Evolutionary conservation across 2,888 invertebrate species (phyloP).

Genomic region (Cheilosia pagana): DNA sequence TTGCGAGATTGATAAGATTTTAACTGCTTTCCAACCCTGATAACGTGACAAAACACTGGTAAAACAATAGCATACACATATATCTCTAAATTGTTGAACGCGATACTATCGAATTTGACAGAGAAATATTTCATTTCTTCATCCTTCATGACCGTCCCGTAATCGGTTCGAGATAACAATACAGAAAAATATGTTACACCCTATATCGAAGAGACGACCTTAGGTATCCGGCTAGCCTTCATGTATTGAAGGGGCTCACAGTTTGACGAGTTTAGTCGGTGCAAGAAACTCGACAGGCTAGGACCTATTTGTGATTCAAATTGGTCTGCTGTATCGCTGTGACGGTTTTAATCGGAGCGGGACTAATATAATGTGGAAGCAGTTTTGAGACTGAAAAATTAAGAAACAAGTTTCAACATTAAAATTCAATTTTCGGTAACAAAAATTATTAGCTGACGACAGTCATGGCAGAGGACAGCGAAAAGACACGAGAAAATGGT

Average conservation of each 20-base stretch:
- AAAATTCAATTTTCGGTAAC: conserved; percentile 4
- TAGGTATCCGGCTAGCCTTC: conserved; percentile 17
- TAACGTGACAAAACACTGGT: conserved; percentile 25
- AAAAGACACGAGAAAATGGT: conserved; percentile 52
- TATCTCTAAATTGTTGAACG: conserved; percentile 19
- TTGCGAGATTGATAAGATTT: conserved; percentile 59
- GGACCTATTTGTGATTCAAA: conserved; percentile 24
- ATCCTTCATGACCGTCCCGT: conserved; percentile 13
- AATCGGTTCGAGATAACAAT: conserved; percentile 61
- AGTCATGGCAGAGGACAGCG: conserved; percentile 48
- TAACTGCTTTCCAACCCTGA: conserved; percentile 41
- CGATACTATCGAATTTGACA: conserved; percentile 21
- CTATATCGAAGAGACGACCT: conserved; percentile 23
- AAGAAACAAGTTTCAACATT: conserved; percentile 10
- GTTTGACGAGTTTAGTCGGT: conserved; percentile 52
- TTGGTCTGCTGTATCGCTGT: background rate
- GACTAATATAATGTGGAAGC: conserved; percentile 34
- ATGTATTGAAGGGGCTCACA: conserved; percentile 38
- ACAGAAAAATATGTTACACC: background rate
- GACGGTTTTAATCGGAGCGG: background rate
- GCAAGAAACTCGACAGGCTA: conserved; percentile 37
- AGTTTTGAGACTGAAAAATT: conserved; percentile 7
- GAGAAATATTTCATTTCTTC: conserved; percentile 19
- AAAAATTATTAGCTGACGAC: background rate
- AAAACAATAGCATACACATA: conserved; percentile 11